Percentiles rank a stretch among this genome's conserved stretches.
Conservation (phyloP, 2,113 vertebrate species). For the Chloropsis hardwickii region DNA sequence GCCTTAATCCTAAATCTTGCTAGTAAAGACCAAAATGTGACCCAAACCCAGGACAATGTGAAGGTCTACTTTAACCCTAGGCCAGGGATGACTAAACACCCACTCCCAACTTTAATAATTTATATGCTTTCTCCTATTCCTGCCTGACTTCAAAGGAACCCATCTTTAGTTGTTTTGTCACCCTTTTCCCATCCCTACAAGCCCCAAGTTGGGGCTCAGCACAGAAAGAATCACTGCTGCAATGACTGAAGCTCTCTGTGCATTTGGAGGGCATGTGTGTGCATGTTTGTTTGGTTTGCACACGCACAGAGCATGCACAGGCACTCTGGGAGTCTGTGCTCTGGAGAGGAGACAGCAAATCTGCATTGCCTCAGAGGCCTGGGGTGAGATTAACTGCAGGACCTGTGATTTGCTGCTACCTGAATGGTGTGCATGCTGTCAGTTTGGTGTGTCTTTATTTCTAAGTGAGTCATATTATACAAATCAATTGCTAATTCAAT, state of each 20-base stretch:
- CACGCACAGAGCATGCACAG: not conserved
- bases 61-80: not conserved
- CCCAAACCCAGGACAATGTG: not conserved
- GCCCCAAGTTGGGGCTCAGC: rapidly evolving
- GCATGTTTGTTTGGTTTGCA: not conserved
- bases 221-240: not conserved
- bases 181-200: not conserved
- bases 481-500: slow-evolving; percentile 68
- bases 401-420: slow-evolving; percentile 24
- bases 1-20: not conserved
- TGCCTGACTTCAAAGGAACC: not conserved
- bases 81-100: not conserved
- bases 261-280: not conserved
- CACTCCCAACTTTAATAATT: not conserved
- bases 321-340: not conserved
- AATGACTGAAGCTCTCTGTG: not conserved
- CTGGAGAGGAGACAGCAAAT: not conserved
- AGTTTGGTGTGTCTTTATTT: slow-evolving; percentile 47
- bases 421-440: slow-evolving; percentile 1
- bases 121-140: not conserved
- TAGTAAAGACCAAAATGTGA: not conserved
- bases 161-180: not conserved
- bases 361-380: not conserved
- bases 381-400: not conserved
- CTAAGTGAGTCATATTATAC: slow-evolving; percentile 56